Evolutionary conservation across 2,113 vertebrate genomes (phyloP).

Genomic region (Athene noctua): DNA sequence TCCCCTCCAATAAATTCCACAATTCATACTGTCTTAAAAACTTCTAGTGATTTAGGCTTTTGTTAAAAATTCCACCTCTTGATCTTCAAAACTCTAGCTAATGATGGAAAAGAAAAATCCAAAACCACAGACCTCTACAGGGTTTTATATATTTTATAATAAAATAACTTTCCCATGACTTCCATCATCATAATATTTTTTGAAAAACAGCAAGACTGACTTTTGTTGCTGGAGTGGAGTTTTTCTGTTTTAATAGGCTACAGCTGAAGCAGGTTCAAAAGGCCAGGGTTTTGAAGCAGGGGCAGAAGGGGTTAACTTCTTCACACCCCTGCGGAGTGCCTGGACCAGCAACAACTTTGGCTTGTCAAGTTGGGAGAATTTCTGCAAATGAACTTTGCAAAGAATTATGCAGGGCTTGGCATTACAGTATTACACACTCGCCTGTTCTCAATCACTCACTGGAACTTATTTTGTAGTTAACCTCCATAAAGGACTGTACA

Average conservation of each 20-base stretch:
- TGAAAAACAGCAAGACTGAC: not conserved
- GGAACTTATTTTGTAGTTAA: slow-evolving; percentile 89
- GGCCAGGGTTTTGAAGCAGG: not conserved
- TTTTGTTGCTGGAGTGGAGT: not conserved
- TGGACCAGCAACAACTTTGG: slow-evolving; percentile 64
- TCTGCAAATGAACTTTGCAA: slow-evolving; percentile 76
- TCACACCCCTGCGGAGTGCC: slow-evolving; percentile 28
- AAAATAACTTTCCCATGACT: slow-evolving; percentile 65
- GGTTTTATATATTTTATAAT: slow-evolving; percentile 8
- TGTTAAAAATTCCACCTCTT: slow-evolving; percentile 48
- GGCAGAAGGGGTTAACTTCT: not conserved
- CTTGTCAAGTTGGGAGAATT: slow-evolving; percentile 64
- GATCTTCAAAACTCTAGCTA: slow-evolving; percentile 11
- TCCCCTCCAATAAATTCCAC: slow-evolving; percentile 7
- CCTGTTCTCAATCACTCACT: slow-evolving; percentile 82
- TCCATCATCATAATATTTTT: not conserved
- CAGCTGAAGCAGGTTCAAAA: slow-evolving; percentile 60
- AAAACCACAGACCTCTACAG: slow-evolving; percentile 9
- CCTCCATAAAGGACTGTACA: slow-evolving; percentile 83
- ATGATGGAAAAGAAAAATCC: slow-evolving; percentile 51
- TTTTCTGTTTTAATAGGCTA: slow-evolving; percentile 35
- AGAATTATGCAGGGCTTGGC: slow-evolving; percentile 76
- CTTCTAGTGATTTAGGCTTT: not conserved
- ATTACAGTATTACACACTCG: slow-evolving; percentile 70
- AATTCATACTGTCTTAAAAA: slow-evolving; percentile 14